A percentile compares a stretch with the other conserved stretches of the same genome.
Evolutionary conservation across 2,113 vertebrate genomes (phyloP).

Genomic region (Eubucco bourcierii): DNA sequence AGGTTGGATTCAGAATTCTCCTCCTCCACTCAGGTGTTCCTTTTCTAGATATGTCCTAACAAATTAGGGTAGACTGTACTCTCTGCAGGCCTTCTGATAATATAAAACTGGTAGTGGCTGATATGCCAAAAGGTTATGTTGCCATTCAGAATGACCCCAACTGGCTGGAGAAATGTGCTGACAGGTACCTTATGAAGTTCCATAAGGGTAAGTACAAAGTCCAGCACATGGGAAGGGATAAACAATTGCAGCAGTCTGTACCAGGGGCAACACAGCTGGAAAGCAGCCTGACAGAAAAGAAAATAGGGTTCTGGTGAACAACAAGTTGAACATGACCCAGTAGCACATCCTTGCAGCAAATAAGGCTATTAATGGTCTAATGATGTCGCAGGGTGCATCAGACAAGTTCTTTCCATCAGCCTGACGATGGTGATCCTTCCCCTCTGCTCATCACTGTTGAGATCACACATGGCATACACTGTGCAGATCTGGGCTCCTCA

Average conservation of each 20-base stretch:
- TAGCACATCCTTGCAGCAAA: background rate
- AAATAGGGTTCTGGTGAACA: background rate
- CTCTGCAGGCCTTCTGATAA: background rate
- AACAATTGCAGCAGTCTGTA: background rate
- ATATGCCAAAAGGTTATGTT: background rate
- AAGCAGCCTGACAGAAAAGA: background rate
- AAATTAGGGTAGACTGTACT: background rate
- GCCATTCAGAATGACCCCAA: background rate
- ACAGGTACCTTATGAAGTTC: background rate
- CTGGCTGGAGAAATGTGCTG: background rate
- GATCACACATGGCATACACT: background rate
- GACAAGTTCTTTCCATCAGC: background rate
- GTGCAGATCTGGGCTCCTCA: background rate
- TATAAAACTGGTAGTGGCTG: background rate
- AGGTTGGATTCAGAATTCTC: background rate
- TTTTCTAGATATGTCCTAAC: background rate
- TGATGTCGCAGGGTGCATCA: fast-evolving
- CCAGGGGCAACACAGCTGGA: background rate
- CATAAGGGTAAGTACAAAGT: background rate
- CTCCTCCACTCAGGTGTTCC: background rate
- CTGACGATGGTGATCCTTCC: background rate
- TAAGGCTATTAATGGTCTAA: too few species aligned
- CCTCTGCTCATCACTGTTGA: background rate
- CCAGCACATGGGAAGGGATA: background rate
- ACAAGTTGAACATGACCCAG: background rate